Conservation (phyloP, 2,797 vertebrate genomes). For the Takifugu rubripes region DNA sequence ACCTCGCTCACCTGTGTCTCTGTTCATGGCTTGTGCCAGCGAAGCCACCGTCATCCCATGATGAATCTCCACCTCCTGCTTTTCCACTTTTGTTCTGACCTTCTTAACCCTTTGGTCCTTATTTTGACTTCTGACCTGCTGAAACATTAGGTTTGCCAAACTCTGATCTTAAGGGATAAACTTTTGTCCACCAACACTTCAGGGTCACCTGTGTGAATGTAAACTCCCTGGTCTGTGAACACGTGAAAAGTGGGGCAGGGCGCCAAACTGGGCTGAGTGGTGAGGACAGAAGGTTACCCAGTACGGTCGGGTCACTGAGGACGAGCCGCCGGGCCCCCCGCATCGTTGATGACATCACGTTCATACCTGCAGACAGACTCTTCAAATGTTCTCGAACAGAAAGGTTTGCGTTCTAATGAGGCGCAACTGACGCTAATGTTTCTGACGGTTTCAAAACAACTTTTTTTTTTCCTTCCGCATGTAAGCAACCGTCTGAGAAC, state of each 20-base stretch:
- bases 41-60: conserved; percentile 82
- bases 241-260: conserved; percentile 21
- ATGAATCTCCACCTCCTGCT: conserved; percentile 85
- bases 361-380: conserved; percentile 50
- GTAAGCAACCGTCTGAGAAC: not conserved
- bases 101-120: conserved; percentile 48
- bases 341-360: conserved; percentile 52
- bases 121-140: conserved; percentile 60
- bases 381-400: too few species aligned
- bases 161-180: not conserved
- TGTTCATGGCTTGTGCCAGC: conserved; percentile 87
- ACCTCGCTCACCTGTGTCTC: conserved; percentile 77
- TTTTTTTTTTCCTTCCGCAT: too few species aligned
- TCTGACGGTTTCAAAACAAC: not conserved
- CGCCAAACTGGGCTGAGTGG: not conserved
- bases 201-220: conserved; percentile 64
- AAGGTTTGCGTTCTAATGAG: not conserved
- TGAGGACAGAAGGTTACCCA: conserved; percentile 12
- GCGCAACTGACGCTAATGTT: not conserved
- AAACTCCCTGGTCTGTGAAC: conserved; percentile 38
- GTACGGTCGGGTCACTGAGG: conserved; percentile 12
- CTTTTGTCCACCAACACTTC: not conserved
- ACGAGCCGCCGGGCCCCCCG: conserved; percentile 32
- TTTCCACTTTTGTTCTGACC: conserved; percentile 59
- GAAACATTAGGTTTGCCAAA: not conserved